Percentiles rank a stretch among this genome's conserved stretches.
These are phyloP conservation scores for Cnemophilus loriae DNA, from an alignment of 2,113 vertebrate genomes.

Conservation along the genomic window DNA sequence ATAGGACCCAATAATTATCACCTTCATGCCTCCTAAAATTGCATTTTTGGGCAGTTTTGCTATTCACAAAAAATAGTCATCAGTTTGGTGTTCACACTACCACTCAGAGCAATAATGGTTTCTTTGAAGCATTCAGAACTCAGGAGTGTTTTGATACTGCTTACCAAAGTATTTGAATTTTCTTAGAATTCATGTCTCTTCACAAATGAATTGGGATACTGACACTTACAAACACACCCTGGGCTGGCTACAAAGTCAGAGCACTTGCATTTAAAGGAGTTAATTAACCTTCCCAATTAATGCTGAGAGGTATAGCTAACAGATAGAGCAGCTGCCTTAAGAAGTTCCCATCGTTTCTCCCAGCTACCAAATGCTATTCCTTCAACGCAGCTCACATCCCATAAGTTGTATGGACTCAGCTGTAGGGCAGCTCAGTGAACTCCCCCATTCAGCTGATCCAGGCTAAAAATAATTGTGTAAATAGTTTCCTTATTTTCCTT, in stretches of 20 bases:
- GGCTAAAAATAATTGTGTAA: not conserved
- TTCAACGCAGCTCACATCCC: not conserved
- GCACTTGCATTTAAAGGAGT: not conserved
- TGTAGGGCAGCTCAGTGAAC: not conserved
- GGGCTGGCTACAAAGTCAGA: not conserved
- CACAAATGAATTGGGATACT: not conserved
- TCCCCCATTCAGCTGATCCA: not conserved
- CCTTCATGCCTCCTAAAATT: not conserved
- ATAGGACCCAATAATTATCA: not conserved
- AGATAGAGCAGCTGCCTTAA: not conserved
- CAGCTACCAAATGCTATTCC: not conserved
- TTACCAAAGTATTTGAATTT: not conserved
- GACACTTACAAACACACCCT: not conserved
- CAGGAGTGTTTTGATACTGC: not conserved
- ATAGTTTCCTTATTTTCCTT: not conserved
- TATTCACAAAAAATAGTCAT: not conserved
- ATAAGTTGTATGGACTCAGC: not conserved
- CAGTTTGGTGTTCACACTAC: not conserved
- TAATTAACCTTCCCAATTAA: not conserved
- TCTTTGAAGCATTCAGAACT: not conserved
- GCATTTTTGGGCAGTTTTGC: not conserved
- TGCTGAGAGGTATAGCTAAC: not conserved
- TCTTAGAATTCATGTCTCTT: not conserved
- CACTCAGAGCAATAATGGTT: not conserved
- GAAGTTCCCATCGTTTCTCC: not conserved